Base-by-base conservation (phyloP, 2,797 vertebrate species). In the Microhierax caerulescens region DNA sequence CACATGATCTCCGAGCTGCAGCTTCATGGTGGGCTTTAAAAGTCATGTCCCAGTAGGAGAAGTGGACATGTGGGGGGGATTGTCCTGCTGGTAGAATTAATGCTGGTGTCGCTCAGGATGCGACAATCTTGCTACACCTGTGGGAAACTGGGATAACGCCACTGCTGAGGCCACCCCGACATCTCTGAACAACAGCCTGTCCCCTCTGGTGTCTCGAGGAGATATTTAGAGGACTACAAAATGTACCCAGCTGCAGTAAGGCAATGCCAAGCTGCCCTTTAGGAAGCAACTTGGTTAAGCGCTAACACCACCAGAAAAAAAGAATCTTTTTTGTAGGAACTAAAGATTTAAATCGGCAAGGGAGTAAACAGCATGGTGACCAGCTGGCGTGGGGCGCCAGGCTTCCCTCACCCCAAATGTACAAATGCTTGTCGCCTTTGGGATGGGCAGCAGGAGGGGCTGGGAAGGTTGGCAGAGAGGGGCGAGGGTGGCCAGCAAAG, bases 51-150 rank as follows among this genome's bases (percentile, higher is more conserved):
- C 2, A 1, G 23, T 69, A 63, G n/a, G 32, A 73, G 43, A 45
- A 24, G 21, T 43, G n/a, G 56, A 43, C 34, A 9, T 7, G 41
- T 3, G 5, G 27, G 48, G 48, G 57, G 23, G 37, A 37, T 57
- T 36, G 37, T 27, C 36, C 22, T 63, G 61, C 39, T 43, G 12
- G 48, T 10, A 41, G 20, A 43, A 43, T 28, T 43, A 45, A n/a
- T 53, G 25, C 22, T 0, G 4, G 6, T 23, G 32, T 43, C 57
- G 21, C 2, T 3, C 0, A 7, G 53, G 63, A 10, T 60, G 45
- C 1, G 3, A 22, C 32, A 93, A 21, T 41, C 63, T 28, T 47
- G 27, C 27, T 59, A 3, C 3, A 3, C 61, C 70, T 3, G 1
- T 87, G 34, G 67, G 53, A 50, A n/a, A 30, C 37, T 27, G 19